Percentiles rank a stretch among this genome's conserved stretches.
Evolutionary conservation across 2,888 invertebrate genomes (phyloP).

Genomic region (Tinea semifulvella): DNA sequence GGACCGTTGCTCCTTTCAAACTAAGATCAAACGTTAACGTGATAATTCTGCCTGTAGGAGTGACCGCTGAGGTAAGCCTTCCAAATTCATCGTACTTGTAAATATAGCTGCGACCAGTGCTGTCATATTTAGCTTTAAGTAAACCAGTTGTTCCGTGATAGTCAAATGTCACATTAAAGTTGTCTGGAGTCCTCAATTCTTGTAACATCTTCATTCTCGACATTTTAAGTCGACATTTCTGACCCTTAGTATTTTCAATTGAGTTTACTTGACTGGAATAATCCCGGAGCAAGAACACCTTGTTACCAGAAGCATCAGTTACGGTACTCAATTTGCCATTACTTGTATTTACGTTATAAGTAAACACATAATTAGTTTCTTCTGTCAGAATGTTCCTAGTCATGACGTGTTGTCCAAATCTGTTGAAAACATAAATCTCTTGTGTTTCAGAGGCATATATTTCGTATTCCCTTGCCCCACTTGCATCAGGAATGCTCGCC

Average conservation of each 20-base stretch:
- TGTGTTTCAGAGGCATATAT: constrained; percentile 95
- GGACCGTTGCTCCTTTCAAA: constrained; percentile 88
- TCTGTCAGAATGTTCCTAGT: constrained; percentile 96
- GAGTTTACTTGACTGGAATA: constrained; percentile 91
- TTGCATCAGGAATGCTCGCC: constrained; percentile 89
- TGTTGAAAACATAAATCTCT: constrained; percentile 92
- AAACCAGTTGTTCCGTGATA: constrained; percentile 92
- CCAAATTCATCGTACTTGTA: constrained; percentile 97
- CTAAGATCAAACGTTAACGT: constrained; percentile 89
- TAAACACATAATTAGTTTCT: constrained; percentile 91
- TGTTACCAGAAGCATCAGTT: constrained; percentile 91
- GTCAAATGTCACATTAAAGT: constrained; percentile 92
- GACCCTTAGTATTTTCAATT: constrained; percentile 92
- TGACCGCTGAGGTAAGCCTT: constrained; percentile 87
- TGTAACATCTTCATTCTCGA: constrained; percentile 92
- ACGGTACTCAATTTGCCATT: constrained; percentile 95
- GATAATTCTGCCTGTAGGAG: constrained; percentile 94
- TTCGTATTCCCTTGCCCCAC: constrained; percentile 86
- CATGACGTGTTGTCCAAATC: constrained; percentile 94
- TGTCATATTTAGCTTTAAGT: constrained; percentile 87
- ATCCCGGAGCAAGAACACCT: constrained; percentile 83
- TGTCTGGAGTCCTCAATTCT: constrained; percentile 90
- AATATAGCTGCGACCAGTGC: constrained; percentile 89
- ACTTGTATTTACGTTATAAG: constrained; percentile 96
- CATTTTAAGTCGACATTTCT: constrained; percentile 90